Conservation (phyloP, 2,888 invertebrate genomes). For the Ophion ventricosus region DNA sequence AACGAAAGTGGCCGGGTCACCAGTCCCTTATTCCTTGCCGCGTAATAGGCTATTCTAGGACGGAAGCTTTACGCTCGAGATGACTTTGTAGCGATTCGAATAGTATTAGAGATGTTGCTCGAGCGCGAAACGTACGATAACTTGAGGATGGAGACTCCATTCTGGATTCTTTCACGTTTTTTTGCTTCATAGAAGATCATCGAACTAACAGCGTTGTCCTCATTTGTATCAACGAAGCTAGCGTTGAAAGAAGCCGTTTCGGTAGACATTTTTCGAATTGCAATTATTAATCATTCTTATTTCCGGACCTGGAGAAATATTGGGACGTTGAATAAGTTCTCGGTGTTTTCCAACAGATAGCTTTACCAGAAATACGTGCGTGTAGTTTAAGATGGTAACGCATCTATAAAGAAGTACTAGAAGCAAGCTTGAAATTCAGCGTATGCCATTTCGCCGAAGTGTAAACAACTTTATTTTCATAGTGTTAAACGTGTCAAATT, state of each 20-base stretch:
- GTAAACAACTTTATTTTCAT: no score
- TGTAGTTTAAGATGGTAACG: no score
- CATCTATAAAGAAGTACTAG: no score
- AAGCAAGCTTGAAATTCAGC: no score
- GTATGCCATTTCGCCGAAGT: no score
- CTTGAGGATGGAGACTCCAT: neutral
- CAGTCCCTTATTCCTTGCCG: constrained; percentile 57
- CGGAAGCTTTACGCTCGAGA: constrained; percentile 64
- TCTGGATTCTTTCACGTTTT: constrained; percentile 14
- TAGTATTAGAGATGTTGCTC: constrained; percentile 38
- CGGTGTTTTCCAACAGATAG: no score
- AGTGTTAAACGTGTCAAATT: no score
- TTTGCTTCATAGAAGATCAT: constrained; percentile 19
- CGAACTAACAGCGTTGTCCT: constrained; percentile 8
- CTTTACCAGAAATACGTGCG: no score
- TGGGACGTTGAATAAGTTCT: no score
- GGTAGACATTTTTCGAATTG: neutral
- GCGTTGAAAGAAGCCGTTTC: no score
- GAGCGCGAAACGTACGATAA: constrained; percentile 35
- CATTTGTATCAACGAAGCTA: constrained; percentile 16
- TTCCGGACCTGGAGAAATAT: neutral
- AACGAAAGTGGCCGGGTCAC: constrained; percentile 44
- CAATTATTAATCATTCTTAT: neutral
- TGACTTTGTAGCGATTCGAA: constrained; percentile 49
- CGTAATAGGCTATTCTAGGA: constrained; percentile 64